phyloP scores from a whole-genome alignment of 1,140 invertebrate species.

The Lanistes nyassanus region DNA sequence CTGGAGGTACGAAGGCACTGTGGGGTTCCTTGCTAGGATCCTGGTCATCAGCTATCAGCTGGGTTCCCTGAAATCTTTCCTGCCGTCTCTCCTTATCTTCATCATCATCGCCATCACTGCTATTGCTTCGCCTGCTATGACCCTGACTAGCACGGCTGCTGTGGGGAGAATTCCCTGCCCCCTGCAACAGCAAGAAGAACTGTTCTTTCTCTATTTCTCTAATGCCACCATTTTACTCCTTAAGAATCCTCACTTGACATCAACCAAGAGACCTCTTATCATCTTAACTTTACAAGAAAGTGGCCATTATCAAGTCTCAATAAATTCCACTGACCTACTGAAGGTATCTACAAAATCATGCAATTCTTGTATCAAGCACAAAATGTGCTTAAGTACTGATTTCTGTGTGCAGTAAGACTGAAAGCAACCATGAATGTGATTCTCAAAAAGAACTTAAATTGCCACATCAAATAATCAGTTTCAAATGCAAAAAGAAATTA shows the following conservation, averaged over 20 bases:
- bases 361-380: no score
- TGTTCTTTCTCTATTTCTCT: not conserved
- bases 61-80: not conserved
- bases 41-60: not conserved
- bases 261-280: not conserved
- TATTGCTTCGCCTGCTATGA: not conserved
- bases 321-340: no score
- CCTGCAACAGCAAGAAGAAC: constrained; percentile 2
- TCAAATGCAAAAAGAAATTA: no score
- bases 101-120: not conserved
- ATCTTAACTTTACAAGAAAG: not conserved
- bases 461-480: no score
- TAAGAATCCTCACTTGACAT: not conserved
- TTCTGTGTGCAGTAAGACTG: no score
- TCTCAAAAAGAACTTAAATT: no score
- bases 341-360: no score
- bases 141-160: not conserved
- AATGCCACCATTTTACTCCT: no score
- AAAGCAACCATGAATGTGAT: no score
- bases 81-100: not conserved
- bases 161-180: not conserved
- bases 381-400: no score
- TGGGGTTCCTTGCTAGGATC: not conserved
- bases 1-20: not conserved
- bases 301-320: no score